These are phyloP conservation scores for Pterocles burchelli DNA, from an alignment of 2,113 vertebrate species.

Conservation along the genomic window DNA sequence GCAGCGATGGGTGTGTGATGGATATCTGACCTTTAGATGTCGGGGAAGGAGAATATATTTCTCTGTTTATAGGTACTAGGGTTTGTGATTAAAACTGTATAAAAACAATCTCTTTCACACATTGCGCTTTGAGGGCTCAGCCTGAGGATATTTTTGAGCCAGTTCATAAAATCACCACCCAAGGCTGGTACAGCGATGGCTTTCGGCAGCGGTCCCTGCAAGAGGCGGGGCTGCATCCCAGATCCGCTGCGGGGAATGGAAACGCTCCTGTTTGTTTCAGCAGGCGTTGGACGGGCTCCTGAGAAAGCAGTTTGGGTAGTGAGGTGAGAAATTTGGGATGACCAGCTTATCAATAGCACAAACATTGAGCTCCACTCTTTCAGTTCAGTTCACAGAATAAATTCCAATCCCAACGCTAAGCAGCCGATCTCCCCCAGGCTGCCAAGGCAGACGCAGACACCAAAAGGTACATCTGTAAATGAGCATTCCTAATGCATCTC, in stretches of 20 bases:
- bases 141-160: not conserved
- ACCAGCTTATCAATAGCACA: rapidly evolving
- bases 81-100: not conserved
- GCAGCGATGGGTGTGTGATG: not conserved
- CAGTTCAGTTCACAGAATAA: not conserved
- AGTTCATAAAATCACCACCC: not conserved
- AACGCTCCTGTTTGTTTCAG: not conserved
- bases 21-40: not conserved
- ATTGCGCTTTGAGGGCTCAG: not conserved
- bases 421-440: not conserved
- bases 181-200: not conserved
- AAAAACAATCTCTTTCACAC: not conserved
- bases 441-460: not conserved
- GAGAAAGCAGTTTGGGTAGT: not conserved
- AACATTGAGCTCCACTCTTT: not conserved
- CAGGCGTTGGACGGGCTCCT: not conserved
- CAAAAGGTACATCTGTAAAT: not conserved
- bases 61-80: not conserved
- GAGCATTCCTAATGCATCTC: not conserved
- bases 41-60: not conserved
- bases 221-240: not conserved
- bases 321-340: not conserved
- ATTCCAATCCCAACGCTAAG: not conserved
- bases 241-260: not conserved
- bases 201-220: not conserved